These are phyloP conservation scores for Philhelius pedissequus DNA, from an alignment of 2,888 invertebrate species.

Conservation along the genomic window DNA sequence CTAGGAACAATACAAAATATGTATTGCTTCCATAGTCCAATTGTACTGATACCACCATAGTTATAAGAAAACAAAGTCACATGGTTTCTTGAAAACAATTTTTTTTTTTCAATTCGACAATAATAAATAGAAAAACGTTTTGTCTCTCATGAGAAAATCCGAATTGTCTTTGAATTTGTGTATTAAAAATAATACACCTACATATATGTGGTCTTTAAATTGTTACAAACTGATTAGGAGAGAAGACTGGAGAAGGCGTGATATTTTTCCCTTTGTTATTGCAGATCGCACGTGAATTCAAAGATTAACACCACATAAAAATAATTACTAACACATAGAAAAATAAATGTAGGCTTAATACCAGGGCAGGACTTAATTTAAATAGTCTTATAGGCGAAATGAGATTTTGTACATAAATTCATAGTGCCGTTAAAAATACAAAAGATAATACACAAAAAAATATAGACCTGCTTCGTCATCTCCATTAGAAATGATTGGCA, in stretches of 20 bases:
- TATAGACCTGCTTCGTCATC: too few relatives aligned
- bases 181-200: not conserved
- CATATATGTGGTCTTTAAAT: not conserved
- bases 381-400: not conserved
- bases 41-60: not conserved
- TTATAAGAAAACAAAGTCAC: not conserved
- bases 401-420: too few relatives aligned
- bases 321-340: not conserved
- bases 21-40: not conserved
- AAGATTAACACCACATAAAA: not conserved
- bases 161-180: not conserved
- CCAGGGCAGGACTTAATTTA: not conserved
- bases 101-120: not conserved
- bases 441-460: too few relatives aligned
- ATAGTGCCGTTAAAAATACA: too few relatives aligned
- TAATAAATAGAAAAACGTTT: not conserved
- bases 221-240: not conserved
- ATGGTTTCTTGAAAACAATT: not conserved
- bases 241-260: not conserved
- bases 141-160: not conserved
- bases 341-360: not conserved
- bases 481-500: too few relatives aligned
- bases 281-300: constrained; percentile 37
- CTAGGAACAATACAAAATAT: not conserved
- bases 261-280: not conserved